phyloP scores from a whole-genome alignment of 2,888 invertebrate genomes.

The Perithous albicinctus region DNA sequence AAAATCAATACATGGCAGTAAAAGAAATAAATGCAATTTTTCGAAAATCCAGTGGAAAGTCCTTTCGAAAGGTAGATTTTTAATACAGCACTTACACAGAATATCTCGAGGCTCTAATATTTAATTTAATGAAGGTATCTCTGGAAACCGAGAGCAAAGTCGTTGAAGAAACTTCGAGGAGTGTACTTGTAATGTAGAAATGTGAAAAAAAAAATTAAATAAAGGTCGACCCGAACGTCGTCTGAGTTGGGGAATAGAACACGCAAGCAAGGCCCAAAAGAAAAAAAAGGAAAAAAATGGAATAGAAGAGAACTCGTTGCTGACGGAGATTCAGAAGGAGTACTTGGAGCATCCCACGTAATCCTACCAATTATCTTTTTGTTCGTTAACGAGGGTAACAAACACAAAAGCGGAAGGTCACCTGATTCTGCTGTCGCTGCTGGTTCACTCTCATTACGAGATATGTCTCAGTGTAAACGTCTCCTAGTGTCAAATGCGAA shows the following conservation, averaged over 20 bases:
- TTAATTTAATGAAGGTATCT: conserved; percentile 46
- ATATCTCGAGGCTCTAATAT: conserved; percentile 27
- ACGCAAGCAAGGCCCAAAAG: conserved; percentile 17
- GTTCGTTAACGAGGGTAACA: conserved; percentile 38
- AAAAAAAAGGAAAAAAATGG: conserved; percentile 26
- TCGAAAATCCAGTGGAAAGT: no score
- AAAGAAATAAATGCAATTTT: no score
- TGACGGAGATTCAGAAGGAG: conserved; percentile 33
- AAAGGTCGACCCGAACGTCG: conserved; percentile 28
- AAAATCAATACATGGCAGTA: no score
- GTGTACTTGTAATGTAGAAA: conserved; percentile 4
- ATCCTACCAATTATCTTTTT: conserved; percentile 42
- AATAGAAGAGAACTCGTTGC: not conserved
- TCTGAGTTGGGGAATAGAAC: conserved; percentile 7
- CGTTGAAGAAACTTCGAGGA: not conserved
- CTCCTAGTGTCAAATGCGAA: not conserved
- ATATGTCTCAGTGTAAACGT: not conserved
- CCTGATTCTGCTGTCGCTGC: not conserved
- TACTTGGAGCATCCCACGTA: conserved; percentile 39
- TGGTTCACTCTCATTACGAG: not conserved
- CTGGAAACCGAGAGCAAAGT: conserved; percentile 18
- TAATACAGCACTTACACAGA: no score
- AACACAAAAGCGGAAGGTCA: conserved; percentile 22
- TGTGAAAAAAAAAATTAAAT: conserved; percentile 14
- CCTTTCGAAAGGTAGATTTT: no score